A percentile compares a stretch with the other conserved stretches of the same genome.
These are phyloP conservation scores for Polypedilum vanderplanki DNA, from an alignment of 1,140 invertebrate genomes.

Conservation along the genomic window DNA sequence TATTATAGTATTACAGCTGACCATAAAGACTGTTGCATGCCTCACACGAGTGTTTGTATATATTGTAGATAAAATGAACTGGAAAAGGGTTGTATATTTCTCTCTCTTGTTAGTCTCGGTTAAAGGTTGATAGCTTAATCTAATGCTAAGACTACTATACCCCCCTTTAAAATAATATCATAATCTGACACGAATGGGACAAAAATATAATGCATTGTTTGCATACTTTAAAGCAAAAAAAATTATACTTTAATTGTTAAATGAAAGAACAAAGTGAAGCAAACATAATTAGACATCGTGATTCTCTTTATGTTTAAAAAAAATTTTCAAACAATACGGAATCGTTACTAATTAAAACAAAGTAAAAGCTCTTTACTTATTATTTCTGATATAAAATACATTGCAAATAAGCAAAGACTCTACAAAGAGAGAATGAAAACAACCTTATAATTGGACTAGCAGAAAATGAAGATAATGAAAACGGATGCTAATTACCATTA, in stretches of 20 bases:
- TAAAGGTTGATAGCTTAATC: slow-evolving; percentile 12
- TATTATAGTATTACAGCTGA: background rate
- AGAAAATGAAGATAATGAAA: background rate
- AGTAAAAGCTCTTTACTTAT: too few species aligned
- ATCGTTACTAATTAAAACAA: too few species aligned
- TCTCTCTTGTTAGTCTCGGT: background rate
- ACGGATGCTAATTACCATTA: background rate
- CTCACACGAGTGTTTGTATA: background rate
- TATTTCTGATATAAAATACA: too few species aligned
- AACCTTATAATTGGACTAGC: too few species aligned
- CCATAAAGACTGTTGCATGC: slow-evolving; percentile 4
- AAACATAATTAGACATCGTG: too few species aligned
- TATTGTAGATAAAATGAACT: slow-evolving; percentile 9
- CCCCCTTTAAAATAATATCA: background rate
- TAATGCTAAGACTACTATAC: background rate
- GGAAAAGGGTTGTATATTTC: background rate
- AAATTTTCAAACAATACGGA: too few species aligned
- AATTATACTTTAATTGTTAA: background rate
- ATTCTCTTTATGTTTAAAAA: too few species aligned
- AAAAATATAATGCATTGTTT: background rate
- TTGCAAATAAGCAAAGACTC: too few species aligned
- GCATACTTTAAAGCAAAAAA: background rate
- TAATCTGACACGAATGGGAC: slow-evolving; percentile 10
- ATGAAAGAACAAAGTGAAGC: background rate
- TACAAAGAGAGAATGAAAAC: too few species aligned